These are phyloP conservation scores for Gymnorhina tibicen DNA, from an alignment of 2,113 vertebrate genomes.

Conservation along the genomic window DNA sequence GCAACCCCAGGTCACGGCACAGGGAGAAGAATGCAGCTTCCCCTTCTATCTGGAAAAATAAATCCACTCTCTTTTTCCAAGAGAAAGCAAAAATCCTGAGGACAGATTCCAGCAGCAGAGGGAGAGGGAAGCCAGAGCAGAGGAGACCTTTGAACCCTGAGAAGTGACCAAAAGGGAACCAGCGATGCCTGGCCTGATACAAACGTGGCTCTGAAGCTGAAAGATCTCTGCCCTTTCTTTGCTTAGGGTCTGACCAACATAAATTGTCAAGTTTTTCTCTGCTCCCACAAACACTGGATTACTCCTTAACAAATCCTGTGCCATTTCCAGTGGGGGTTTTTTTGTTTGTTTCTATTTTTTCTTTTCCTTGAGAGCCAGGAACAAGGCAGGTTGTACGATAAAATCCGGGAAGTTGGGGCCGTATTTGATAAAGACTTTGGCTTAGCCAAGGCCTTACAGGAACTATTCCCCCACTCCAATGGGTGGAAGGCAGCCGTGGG, in stretches of 20 bases:
- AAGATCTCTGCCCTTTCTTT: neutral
- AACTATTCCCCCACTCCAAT: neutral
- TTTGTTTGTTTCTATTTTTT: neutral
- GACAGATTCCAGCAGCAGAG: neutral
- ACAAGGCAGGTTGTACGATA: neutral
- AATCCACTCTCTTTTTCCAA: neutral
- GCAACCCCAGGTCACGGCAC: neutral
- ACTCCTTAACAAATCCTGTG: neutral
- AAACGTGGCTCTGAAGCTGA: neutral
- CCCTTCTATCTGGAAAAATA: neutral
- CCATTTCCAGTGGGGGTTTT: neutral
- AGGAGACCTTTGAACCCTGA: neutral
- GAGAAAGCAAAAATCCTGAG: neutral
- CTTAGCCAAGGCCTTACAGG: neutral
- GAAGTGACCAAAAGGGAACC: neutral
- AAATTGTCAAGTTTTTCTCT: neutral
- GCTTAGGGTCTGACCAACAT: neutral
- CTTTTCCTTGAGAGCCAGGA: neutral
- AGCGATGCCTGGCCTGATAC: neutral
- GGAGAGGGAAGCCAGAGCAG: neutral
- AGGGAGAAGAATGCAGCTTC: neutral
- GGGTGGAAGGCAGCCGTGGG: neutral
- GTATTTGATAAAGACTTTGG: neutral
- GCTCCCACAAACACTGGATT: neutral
- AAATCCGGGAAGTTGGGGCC: neutral